A percentile compares a stretch with the other conserved stretches of the same genome.
Conservation (phyloP, 1,140 invertebrate genomes). For the Drosophila tani region DNA sequence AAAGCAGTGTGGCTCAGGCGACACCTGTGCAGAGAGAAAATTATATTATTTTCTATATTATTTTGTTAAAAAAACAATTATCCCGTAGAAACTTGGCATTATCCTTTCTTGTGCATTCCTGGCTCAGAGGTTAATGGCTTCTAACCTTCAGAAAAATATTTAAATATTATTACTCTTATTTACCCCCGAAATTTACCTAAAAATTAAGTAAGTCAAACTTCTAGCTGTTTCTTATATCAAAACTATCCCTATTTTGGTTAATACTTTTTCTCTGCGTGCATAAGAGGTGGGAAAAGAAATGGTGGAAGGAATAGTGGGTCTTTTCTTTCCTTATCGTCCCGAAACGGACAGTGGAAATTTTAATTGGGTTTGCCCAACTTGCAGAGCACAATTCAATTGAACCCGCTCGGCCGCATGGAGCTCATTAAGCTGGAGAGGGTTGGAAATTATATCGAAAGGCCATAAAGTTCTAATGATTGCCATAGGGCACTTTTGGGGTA, state of each 20-base stretch:
- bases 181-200: too few relatives aligned
- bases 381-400: constrained; percentile 67
- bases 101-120: too few relatives aligned
- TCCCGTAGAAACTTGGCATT: too few relatives aligned
- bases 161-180: too few relatives aligned
- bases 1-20: not conserved
- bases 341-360: constrained; percentile 62
- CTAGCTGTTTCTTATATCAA: not conserved
- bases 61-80: too few relatives aligned
- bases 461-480: constrained; percentile 54
- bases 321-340: constrained; percentile 38
- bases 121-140: too few relatives aligned
- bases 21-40: constrained; percentile 41
- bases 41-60: too few relatives aligned
- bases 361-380: constrained; percentile 65
- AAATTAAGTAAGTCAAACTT: not conserved
- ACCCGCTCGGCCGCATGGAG: constrained; percentile 20
- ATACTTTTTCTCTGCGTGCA: not conserved
- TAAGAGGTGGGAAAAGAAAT: not conserved
- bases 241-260: too few relatives aligned
- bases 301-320: not conserved
- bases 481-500: constrained; percentile 25
- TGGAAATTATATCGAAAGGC: constrained; percentile 53
- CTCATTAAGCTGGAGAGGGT: constrained; percentile 62
- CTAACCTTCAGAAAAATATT: too few relatives aligned